Base-by-base conservation (phyloP, 2,113 vertebrate species). In the Rattus rattus region DNA sequence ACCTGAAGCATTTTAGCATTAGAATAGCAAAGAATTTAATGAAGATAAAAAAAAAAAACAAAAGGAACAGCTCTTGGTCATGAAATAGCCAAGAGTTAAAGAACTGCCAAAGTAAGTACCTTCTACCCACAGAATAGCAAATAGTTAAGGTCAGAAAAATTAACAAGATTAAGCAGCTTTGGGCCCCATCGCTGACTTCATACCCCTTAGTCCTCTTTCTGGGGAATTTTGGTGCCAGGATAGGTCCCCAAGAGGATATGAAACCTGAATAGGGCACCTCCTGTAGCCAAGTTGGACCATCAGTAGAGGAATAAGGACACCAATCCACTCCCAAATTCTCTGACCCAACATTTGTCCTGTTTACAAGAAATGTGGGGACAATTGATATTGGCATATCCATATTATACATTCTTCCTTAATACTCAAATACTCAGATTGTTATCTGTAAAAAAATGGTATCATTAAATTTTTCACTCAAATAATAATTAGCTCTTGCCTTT, bases 401-500 rank as follows among this genome's bases (percentile, higher is more conserved):
- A 43, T 10, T 22, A 72, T 73, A 20, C 26, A 81, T 65, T 54
- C 81, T 73, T 93, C 16, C 30, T 92, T 91, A 84, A 47, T 65
- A 72, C 80, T 8, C 20, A 10, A 79, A 92, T 83, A 56, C 52
- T 61, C 59, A 89, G 12, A 22, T 90, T 92, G 56, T 43, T 91
- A 81, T n/a, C 65, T 49, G 84, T 91, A 52, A 14, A 75, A 87
- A 90, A 79, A 9, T 10, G 24, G 2, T 52, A 65, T 26, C 6
- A 90, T 86, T 49, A 92, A 79, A 54, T 5, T 80, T 91, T 96
- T 30, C 16, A 88, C 1, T 92, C 26, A 88, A 90, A 67, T 79
- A 73, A 70, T 76, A 79, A 75, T 75, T 36, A 70, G 5, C 75
- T 2, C 9, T 8, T 47, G 11, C 17, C 72, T 86, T 87, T 83